A percentile compares a stretch with the other conserved stretches of the same genome.
These are phyloP conservation scores for Hoplostethus atlanticus DNA, from an alignment of 2,797 vertebrate species.

Conservation along the genomic window DNA sequence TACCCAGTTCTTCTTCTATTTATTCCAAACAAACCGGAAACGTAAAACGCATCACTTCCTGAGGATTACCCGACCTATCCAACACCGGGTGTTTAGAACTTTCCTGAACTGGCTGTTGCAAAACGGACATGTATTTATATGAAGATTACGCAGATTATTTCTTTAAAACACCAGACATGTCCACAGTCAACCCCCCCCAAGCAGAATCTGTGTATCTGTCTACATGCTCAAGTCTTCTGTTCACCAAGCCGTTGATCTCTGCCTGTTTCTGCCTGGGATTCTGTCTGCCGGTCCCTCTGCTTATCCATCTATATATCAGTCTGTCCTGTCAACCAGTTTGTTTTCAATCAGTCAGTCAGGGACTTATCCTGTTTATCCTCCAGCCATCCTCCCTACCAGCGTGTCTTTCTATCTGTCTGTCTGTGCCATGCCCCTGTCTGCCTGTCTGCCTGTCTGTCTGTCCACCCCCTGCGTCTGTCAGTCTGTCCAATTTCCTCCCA, in stretches of 20 bases:
- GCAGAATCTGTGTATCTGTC: not conserved
- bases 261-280: slow-evolving; percentile 3
- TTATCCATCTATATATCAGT: not conserved
- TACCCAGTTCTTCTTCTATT: too few relatives aligned
- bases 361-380: slow-evolving; percentile 70
- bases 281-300: not conserved
- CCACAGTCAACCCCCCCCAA: not conserved
- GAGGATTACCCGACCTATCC: slow-evolving; percentile 26
- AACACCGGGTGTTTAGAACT: slow-evolving; percentile 17
- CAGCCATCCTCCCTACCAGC: slow-evolving; percentile 53
- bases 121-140: too few relatives aligned
- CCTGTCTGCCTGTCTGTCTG: slow-evolving; percentile 26
- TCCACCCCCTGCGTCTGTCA: slow-evolving; percentile 47
- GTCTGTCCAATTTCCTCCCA: slow-evolving; percentile 62
- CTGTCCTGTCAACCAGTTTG: slow-evolving; percentile 54
- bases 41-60: not conserved
- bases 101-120: too few relatives aligned
- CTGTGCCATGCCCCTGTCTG: slow-evolving; percentile 17
- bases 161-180: not conserved
- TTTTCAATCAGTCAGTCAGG: slow-evolving; percentile 47
- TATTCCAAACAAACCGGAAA: too few relatives aligned
- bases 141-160: too few relatives aligned
- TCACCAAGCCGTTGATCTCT: slow-evolving; percentile 32
- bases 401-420: slow-evolving; percentile 19
- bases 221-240: not conserved